Evolutionary conservation across 2,888 invertebrate genomes (phyloP).

Genomic region (Dione juno): DNA sequence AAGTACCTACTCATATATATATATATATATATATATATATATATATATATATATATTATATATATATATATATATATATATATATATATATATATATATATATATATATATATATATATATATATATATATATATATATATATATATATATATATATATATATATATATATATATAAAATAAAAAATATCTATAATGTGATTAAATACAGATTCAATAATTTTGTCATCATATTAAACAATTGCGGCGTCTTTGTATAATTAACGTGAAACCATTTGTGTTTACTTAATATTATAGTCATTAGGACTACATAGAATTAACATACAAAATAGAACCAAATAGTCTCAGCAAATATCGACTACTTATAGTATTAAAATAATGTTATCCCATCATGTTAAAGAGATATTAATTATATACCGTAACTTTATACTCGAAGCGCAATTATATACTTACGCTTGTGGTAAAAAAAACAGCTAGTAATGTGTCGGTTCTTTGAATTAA

Average conservation of each 20-base stretch:
- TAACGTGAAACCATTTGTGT: constrained; percentile 41
- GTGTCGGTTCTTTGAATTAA: constrained; percentile 30
- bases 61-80: no score
- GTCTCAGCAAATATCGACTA: constrained; percentile 36
- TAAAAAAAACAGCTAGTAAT: constrained; percentile 15
- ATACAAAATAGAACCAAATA: constrained; percentile 19
- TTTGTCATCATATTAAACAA: constrained; percentile 5
- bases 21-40: no score
- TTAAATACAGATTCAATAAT: constrained; percentile 1
- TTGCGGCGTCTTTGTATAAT: constrained; percentile 40
- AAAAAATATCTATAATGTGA: not conserved
- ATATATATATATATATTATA: no score
- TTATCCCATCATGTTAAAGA: constrained; percentile 39
- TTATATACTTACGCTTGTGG: constrained; percentile 22
- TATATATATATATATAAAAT: no score
- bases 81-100: no score
- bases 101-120: no score
- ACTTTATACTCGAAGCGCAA: constrained; percentile 34
- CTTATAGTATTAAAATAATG: constrained; percentile 39
- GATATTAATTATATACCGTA: constrained; percentile 39
- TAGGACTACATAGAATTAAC: constrained; percentile 20
- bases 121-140: no score
- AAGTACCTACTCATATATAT: no score
- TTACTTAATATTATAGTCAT: constrained; percentile 41
- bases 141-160: no score